A percentile compares a stretch with the other conserved stretches of the same genome.
Conservation (phyloP, 2,888 invertebrate species). For the Spilosoma lubricipeda region DNA sequence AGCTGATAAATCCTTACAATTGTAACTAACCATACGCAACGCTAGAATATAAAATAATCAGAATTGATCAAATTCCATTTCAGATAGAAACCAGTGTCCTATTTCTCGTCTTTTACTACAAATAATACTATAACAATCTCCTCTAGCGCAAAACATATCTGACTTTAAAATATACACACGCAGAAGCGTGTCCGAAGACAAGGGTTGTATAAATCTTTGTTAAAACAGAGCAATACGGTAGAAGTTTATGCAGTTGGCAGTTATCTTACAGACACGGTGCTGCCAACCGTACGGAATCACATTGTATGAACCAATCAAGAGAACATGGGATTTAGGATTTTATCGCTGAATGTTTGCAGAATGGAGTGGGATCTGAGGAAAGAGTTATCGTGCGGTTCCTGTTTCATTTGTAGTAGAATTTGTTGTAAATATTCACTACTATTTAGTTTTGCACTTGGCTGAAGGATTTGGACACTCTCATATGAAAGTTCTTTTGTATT, state of each 20-base stretch:
- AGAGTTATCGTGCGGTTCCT: conserved; percentile 9
- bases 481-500: not conserved
- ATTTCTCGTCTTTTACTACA: not conserved
- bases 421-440: conserved; percentile 3
- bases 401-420: conserved; percentile 9
- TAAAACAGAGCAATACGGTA: conserved; percentile 59
- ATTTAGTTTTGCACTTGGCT: not conserved
- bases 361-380: conserved; percentile 3
- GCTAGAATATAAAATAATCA: not conserved
- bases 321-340: conserved; percentile 48
- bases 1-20: not conserved
- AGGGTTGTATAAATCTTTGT: conserved; percentile 67
- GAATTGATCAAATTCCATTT: not conserved
- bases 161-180: conserved; percentile 49
- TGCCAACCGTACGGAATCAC: conserved; percentile 45
- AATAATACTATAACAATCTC: conserved; percentile 11
- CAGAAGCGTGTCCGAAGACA: conserved; percentile 52
- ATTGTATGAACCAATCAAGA: conserved; percentile 52
- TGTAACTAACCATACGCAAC: not conserved
- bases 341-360: conserved; percentile 37
- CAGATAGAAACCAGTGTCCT: not conserved
- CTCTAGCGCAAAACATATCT: conserved; percentile 27
- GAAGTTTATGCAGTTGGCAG: conserved; percentile 62
- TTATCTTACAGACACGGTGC: conserved; percentile 45
- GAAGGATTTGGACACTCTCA: not conserved